These are phyloP conservation scores for Brachyptera putata DNA, from an alignment of 2,888 invertebrate genomes.

Conservation along the genomic window DNA sequence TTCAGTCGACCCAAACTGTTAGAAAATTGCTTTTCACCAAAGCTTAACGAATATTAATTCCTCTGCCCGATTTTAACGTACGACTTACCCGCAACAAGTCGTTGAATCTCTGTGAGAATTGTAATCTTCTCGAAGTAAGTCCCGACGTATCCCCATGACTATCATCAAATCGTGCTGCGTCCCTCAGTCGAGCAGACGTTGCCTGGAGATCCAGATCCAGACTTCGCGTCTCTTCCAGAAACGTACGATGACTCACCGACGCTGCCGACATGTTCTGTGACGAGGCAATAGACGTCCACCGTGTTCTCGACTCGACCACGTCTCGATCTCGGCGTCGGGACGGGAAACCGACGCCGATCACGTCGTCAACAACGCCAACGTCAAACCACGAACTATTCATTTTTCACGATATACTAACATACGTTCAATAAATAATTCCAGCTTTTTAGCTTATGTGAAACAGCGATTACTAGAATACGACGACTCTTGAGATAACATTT, in stretches of 20 bases:
- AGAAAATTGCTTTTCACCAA: too few relatives aligned
- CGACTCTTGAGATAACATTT: too few relatives aligned
- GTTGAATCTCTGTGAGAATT: slow-evolving; percentile 12
- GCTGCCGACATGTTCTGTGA: neutral
- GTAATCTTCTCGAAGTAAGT: neutral
- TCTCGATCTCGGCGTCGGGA: neutral
- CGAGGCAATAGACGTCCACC: neutral
- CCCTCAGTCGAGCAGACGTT: neutral
- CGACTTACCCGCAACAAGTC: slow-evolving; percentile 14
- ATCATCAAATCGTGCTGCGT: neutral
- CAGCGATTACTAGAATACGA: too few relatives aligned
- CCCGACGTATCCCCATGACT: neutral
- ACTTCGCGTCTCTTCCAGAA: slow-evolving; percentile 18
- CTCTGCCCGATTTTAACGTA: too few relatives aligned
- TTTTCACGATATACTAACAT: too few relatives aligned
- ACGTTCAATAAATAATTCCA: neutral
- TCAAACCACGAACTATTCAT: slow-evolving; percentile 17
- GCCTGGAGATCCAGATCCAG: neutral
- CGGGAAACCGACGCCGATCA: neutral
- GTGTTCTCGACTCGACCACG: neutral
- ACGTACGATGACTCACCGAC: neutral
- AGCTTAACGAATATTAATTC: too few relatives aligned
- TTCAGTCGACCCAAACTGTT: too few relatives aligned
- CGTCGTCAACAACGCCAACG: neutral
- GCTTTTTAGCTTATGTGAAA: too few relatives aligned